Base-by-base conservation (phyloP, 2,113 vertebrate species). In the Marcusenius ussheri region DNA sequence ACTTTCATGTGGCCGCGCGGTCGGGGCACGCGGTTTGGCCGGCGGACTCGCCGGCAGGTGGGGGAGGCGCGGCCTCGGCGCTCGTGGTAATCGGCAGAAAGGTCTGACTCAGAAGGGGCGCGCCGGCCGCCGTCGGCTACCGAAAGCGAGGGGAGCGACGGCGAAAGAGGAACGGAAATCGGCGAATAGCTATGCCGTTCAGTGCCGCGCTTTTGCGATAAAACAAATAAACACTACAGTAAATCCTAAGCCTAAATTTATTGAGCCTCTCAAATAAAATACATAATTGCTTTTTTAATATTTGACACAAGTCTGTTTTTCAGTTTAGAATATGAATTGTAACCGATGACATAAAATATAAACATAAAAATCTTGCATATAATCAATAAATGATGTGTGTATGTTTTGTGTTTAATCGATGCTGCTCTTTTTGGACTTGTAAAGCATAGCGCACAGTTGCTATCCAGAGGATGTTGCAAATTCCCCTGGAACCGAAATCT, bases 1-100 rank as follows among this genome's bases (percentile, higher is more conserved):
- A 80, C 66, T 89, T 80, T 80, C 66, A 80, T 88, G 51, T 62
- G 50, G 31, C 87, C 53, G 35, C 70, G 4, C 88, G n/a, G 66
- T 77, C 47, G 31, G 45, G 46, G 66, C 5, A 4, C 15, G 2
- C 15, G 70, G 42, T 46, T 51, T 42, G 66, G 45, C 88, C 21
- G 50, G 31, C 27, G 47, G 13, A 58, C 9, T 45, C 35, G 27
- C 24, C 53, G n/a, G 50, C 80, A 62, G 74, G 50, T 15, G 77
- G 53, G 35, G 50, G 0, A 83, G 50, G 80, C 13, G 31, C 4
- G 5, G 83, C 21, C 51, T n/a, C 89, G 1, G 15, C 6, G 13
- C 11, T 85, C 31, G 10, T 2, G 56, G 53, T 46, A 31, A 66
- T 49, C 39, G 27, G 83, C 27, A 50, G 53, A 84, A 13, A 89